These are phyloP conservation scores for Theristicus caerulescens DNA, from an alignment of 2,113 vertebrate genomes.

Conservation along the genomic window DNA sequence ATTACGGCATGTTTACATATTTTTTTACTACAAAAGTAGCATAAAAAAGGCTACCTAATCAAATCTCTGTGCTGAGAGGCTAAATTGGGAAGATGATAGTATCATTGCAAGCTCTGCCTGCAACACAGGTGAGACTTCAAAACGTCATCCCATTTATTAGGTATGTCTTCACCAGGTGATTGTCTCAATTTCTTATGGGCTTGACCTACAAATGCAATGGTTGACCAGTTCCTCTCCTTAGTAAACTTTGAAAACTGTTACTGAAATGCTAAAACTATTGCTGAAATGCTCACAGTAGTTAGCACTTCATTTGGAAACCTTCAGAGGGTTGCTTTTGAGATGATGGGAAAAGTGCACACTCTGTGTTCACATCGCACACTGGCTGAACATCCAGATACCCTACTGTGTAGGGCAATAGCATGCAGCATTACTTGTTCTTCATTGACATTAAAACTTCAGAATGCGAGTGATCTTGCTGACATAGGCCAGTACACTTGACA, in stretches of 20 bases:
- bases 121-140: background rate
- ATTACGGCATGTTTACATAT: background rate
- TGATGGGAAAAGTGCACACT: background rate
- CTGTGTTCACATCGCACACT: accelerated
- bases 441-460: background rate
- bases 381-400: background rate
- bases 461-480: background rate
- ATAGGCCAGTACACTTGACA: background rate
- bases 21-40: background rate
- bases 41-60: background rate
- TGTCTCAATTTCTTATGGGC: background rate
- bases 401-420: background rate
- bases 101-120: background rate
- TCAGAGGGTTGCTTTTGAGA: background rate
- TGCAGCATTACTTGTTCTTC: background rate
- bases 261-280: background rate
- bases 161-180: background rate
- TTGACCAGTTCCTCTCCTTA: background rate
- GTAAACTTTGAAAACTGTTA: background rate
- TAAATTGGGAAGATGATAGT: background rate
- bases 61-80: background rate
- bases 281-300: background rate
- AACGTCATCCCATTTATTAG: background rate
- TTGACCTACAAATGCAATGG: background rate
- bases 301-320: background rate